phyloP scores from a whole-genome alignment of 2,797 vertebrate species.

The Chiroxiphia lanceolata region DNA sequence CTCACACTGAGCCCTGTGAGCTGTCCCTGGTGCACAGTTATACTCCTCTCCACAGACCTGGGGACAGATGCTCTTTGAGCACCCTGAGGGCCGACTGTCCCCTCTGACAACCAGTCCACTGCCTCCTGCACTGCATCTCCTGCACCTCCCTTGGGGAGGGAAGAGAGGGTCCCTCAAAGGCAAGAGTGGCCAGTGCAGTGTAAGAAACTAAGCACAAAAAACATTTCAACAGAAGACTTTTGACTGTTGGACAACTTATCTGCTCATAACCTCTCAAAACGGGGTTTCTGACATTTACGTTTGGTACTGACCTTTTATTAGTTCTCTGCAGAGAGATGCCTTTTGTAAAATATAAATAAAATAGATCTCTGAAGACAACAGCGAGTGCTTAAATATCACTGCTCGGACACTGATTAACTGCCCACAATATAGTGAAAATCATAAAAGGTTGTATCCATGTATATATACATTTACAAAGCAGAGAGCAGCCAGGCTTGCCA shows the following conservation, averaged over 20 bases:
- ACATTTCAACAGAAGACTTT: neutral
- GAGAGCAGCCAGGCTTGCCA: neutral
- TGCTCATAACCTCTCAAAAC: constrained; percentile 32
- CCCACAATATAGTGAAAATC: neutral
- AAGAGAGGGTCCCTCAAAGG: neutral
- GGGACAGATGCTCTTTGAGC: neutral
- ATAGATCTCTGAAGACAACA: constrained; percentile 12
- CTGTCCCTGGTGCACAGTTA: neutral
- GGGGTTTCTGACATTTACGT: constrained; percentile 54
- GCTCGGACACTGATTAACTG: neutral
- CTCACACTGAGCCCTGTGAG: neutral
- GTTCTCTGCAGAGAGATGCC: constrained; percentile 35
- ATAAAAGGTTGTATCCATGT: neutral
- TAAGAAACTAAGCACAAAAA: neutral
- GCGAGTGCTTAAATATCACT: neutral
- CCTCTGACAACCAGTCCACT: neutral
- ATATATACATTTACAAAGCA: neutral
- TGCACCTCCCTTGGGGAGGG: neutral
- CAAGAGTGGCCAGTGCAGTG: neutral
- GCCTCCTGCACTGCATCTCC: neutral
- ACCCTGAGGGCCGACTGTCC: neutral
- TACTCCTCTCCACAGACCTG: neutral
- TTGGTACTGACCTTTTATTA: constrained; percentile 39
- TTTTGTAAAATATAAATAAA: constrained; percentile 55
- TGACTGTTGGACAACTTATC: neutral